Evolutionary conservation across 2,113 vertebrate species (phyloP), one percentile per base, ranked within the genome.

Genomic region (Rutilus rutilus): DNA sequence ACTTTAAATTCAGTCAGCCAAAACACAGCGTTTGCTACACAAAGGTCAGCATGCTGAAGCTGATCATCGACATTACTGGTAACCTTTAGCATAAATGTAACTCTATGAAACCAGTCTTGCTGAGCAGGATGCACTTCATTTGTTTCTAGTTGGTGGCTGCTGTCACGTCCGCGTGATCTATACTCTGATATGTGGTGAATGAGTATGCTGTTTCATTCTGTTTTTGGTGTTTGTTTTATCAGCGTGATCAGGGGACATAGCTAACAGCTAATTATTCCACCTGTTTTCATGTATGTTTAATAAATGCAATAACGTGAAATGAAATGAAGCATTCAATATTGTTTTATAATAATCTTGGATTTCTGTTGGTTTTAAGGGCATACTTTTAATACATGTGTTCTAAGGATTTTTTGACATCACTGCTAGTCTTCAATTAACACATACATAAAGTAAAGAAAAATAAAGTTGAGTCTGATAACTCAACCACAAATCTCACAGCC

Each of bases 141-240:
- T 42, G 17, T 33, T 62, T 85, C 25, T n/a, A 45, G 59, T 45
- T 42, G 47, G 62, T 19, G 73, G 21, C 33, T 33, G 39, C 12
- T 42, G 54, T 86, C 74, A 85, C 21, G 21, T 73, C 36, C n/a
- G 50, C 79, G 33, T 69, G 84, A 88, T 85, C 15, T 69, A 4
- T 73, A 14, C 69, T 65, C n/a, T 65, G 79, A 85, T 67, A 60
- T 2, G 21, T n/a, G 21, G 67, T n/a, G 36, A 71, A 42, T 42
- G 36, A 42, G 10, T 12, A 21, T 21, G 0, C n/a, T 6, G 36
- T 23, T 73, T 73, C 36, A 42, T n/a, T 73, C 36, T n/a, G 69
- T 12, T 11, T 23, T 42, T n/a, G 1, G 21, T 73, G 33, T 39
- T 71, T 69, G 30, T 36, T 39, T 39, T 39, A 36, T 39, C 67